Conservation (phyloP, 2,797 vertebrate species). For the Taenioides sp. region DNA sequence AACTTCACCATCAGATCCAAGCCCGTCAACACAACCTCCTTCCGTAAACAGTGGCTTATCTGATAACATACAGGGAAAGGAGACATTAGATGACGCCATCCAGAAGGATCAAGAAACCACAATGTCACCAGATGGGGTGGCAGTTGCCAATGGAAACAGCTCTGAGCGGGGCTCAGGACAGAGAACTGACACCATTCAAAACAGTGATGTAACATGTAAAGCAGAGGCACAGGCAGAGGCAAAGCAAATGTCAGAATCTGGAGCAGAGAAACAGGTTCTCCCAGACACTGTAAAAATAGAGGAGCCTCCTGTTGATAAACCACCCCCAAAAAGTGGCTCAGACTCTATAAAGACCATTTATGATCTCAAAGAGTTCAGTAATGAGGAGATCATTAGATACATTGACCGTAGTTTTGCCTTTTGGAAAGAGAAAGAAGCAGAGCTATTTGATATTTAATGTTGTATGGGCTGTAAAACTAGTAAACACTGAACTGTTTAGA, state of each 20-base stretch:
- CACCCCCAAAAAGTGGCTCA: slow-evolving; percentile 37
- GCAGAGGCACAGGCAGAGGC: slow-evolving; percentile 19
- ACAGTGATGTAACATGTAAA: slow-evolving; percentile 31
- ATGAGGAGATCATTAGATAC: slow-evolving; percentile 93
- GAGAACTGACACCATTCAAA: slow-evolving; percentile 13
- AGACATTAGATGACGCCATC: slow-evolving; percentile 14
- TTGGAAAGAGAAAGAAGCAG: slow-evolving; percentile 97
- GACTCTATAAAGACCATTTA: slow-evolving; percentile 84
- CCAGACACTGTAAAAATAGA: slow-evolving; percentile 47
- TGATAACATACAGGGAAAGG: slow-evolving; percentile 27
- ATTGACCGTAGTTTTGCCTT: slow-evolving; percentile 98
- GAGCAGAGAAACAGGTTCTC: slow-evolving; percentile 31
- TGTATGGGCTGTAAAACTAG: slow-evolving; percentile 1
- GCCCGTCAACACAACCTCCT: slow-evolving; percentile 21
- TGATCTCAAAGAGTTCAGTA: slow-evolving; percentile 93
- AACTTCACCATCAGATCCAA: slow-evolving; percentile 18
- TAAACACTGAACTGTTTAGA: slow-evolving; percentile 15
- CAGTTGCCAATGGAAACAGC: slow-evolving; percentile 32
- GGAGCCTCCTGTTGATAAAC: slow-evolving; percentile 50
- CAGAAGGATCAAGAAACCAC: slow-evolving; percentile 16
- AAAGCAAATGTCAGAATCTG: slow-evolving; percentile 20
- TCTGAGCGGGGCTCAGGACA: slow-evolving; percentile 19
- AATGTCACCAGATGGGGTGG: slow-evolving; percentile 16
- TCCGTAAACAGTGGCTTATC: slow-evolving; percentile 16
- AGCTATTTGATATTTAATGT: slow-evolving; percentile 86